phyloP scores from a whole-genome alignment of 2,797 vertebrate genomes.

The Bryconaethiops microstoma region DNA sequence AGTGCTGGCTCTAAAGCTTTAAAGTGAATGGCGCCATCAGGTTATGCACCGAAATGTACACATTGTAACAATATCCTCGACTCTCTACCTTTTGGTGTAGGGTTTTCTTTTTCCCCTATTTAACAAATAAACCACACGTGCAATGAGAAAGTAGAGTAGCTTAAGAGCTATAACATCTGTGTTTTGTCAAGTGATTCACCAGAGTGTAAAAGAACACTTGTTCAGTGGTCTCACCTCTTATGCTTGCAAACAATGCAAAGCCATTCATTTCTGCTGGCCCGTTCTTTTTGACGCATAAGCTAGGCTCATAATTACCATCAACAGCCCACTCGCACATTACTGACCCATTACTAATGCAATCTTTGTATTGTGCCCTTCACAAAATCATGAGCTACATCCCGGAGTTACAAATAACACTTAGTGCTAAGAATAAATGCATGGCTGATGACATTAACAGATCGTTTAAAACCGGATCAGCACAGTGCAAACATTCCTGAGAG shows the following conservation, averaged over 20 bases:
- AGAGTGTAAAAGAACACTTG: slow-evolving; percentile 6
- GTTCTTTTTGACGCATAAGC: slow-evolving; percentile 5
- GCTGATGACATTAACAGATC: neutral
- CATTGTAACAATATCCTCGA: neutral
- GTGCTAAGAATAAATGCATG: neutral
- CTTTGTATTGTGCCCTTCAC: neutral
- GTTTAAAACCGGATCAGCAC: neutral
- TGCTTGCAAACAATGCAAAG: neutral
- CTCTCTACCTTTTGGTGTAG: too few species aligned
- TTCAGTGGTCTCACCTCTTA: slow-evolving; percentile 4
- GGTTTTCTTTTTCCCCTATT: neutral
- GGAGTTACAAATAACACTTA: neutral
- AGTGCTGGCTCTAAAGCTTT: slow-evolving; percentile 2
- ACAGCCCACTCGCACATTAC: slow-evolving; percentile 11
- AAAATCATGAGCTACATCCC: neutral
- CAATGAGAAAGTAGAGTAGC: neutral
- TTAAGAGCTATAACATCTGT: neutral
- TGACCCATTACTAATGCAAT: slow-evolving; percentile 11
- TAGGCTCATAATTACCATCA: neutral
- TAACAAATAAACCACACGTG: neutral
- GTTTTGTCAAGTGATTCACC: slow-evolving; percentile 4
- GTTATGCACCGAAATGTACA: neutral
- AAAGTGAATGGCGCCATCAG: neutral
- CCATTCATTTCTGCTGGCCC: neutral
- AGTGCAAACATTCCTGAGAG: neutral